Conservation (phyloP, 1,140 invertebrate genomes). For the Drosophila lacertosa region DNA sequence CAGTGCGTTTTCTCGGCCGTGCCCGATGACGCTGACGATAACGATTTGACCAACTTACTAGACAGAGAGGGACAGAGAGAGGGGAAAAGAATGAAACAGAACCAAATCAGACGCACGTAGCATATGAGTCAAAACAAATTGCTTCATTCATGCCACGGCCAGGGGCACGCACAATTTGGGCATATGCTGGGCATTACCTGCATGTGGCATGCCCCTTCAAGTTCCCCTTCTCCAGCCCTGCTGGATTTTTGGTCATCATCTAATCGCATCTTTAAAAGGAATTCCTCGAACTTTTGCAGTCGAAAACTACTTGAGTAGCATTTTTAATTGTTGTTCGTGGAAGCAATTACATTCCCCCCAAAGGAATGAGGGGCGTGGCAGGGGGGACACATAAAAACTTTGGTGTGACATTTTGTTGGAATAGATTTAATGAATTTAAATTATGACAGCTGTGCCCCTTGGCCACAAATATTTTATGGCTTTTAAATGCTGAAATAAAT, state of each 20-base stretch:
- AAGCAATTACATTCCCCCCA: slow-evolving; percentile 64
- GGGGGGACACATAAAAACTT: slow-evolving; percentile 30
- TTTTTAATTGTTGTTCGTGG: slow-evolving; percentile 75
- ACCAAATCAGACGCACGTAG: slow-evolving; percentile 62
- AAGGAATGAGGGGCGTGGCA: background rate
- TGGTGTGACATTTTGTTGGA: slow-evolving; percentile 58
- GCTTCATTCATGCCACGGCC: slow-evolving; percentile 62
- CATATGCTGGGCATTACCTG: slow-evolving; percentile 38
- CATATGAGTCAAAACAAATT: slow-evolving; percentile 61
- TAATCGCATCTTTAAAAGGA: slow-evolving; percentile 39
- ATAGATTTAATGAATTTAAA: slow-evolving; percentile 79
- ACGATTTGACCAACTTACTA: slow-evolving; percentile 44
- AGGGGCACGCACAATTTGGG: slow-evolving; percentile 14
- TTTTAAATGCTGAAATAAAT: slow-evolving; percentile 72
- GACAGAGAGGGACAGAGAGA: too few relatives aligned
- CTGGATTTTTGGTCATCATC: slow-evolving; percentile 18
- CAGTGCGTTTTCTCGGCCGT: slow-evolving; percentile 68
- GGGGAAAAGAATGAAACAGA: slow-evolving; percentile 14
- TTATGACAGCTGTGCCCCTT: slow-evolving; percentile 67
- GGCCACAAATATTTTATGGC: slow-evolving; percentile 73
- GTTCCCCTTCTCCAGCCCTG: background rate
- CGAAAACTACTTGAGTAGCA: slow-evolving; percentile 67
- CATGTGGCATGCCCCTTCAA: background rate
- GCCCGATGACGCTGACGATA: slow-evolving; percentile 54
- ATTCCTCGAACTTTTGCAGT: slow-evolving; percentile 41